Evolutionary conservation across 2,797 vertebrate species (phyloP).

Genomic region (Mus minutoides): DNA sequence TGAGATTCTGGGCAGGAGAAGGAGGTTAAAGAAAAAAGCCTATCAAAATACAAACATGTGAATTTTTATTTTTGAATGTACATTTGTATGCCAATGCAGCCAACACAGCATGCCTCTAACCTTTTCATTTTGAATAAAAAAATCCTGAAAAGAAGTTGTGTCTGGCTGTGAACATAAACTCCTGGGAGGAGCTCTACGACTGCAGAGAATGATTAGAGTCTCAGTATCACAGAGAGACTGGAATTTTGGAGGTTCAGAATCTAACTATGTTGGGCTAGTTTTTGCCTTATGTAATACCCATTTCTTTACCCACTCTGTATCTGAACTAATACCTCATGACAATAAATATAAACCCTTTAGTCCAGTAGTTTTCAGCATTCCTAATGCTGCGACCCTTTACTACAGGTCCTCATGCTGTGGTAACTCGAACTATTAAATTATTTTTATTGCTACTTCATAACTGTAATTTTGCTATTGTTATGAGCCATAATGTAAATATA

Average conservation of each 20-base stretch:
- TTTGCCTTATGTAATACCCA: background rate
- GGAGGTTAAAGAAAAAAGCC: background rate
- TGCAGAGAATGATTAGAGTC: background rate
- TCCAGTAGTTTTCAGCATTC: background rate
- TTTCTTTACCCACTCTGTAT: background rate
- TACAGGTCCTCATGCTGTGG: background rate
- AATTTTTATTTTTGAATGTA: background rate
- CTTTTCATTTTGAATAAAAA: background rate
- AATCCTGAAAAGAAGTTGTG: background rate
- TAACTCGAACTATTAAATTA: background rate
- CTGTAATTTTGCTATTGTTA: background rate
- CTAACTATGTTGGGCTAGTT: background rate
- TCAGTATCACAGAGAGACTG: background rate
- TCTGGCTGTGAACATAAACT: background rate
- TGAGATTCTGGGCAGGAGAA: background rate
- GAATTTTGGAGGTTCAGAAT: background rate
- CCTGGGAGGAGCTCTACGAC: background rate
- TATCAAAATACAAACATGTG: background rate
- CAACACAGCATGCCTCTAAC: background rate
- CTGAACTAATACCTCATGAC: background rate
- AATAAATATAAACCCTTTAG: background rate
- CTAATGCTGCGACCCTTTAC: background rate
- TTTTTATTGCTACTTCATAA: background rate
- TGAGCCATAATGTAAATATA: background rate
- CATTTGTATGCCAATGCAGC: background rate